A percentile compares a stretch with the other conserved stretches of the same genome.
Conservation (phyloP, 2,888 invertebrate genomes). For the Caenorhabditis zanzibari region DNA sequence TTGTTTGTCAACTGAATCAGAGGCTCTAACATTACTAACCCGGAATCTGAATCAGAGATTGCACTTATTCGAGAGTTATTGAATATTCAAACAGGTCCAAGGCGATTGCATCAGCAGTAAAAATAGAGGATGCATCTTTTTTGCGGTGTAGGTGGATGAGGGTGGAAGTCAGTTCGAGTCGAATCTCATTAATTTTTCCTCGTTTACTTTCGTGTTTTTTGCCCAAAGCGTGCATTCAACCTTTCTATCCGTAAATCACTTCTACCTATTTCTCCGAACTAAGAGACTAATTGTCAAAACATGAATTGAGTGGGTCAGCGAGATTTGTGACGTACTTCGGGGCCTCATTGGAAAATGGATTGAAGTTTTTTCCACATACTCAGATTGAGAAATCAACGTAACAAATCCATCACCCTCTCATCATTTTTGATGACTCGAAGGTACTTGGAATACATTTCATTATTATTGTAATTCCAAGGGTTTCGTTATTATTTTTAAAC, state of each 20-base stretch:
- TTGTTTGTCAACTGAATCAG: conserved; percentile 2
- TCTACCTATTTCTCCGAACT: conserved; percentile 17
- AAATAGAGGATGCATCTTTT: conserved; percentile 9
- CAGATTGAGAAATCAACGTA: conserved; percentile 16
- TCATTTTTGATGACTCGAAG: conserved; percentile 41
- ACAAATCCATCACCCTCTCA: conserved; percentile 43
- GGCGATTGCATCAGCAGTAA: conserved; percentile 47
- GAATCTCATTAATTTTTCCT: conserved; percentile 41
- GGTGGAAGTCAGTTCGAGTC: conserved; percentile 36
- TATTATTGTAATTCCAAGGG: neutral
- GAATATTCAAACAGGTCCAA: conserved; percentile 46
- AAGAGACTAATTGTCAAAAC: conserved; percentile 45
- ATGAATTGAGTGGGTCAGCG: conserved; percentile 54
- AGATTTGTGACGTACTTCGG: conserved; percentile 59
- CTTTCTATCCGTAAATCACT: conserved; percentile 30
- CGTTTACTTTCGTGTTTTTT: conserved; percentile 13
- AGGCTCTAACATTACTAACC: conserved; percentile 14
- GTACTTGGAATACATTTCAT: conserved; percentile 37
- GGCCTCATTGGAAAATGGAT: conserved; percentile 12
- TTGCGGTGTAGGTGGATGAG: conserved; percentile 49
- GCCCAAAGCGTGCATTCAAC: conserved; percentile 18
- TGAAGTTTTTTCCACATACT: neutral
- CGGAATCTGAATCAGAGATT: conserved; percentile 12
- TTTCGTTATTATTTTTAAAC: conserved; percentile 47
- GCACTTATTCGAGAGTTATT: conserved; percentile 26